phyloP scores from a whole-genome alignment of 2,113 vertebrate genomes.

The Hystrix cristata region DNA sequence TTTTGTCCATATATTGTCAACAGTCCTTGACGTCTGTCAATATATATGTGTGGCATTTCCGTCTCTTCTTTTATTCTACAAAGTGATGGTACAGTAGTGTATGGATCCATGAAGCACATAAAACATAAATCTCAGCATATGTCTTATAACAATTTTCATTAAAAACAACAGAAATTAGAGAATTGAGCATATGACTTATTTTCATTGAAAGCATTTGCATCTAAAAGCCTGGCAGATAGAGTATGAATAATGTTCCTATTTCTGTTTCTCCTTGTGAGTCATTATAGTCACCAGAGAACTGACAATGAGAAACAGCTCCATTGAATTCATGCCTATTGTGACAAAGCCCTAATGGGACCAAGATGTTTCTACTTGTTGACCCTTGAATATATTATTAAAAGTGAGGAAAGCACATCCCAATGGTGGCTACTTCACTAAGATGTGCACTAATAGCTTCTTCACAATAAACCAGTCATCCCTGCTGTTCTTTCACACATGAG shows the following conservation, averaged over 20 bases:
- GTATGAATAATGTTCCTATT: slow-evolving; percentile 65
- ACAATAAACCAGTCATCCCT: slow-evolving; percentile 1
- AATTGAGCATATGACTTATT: slow-evolving; percentile 40
- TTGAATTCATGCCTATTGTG: slow-evolving; percentile 71
- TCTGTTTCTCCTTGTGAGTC: slow-evolving; percentile 72
- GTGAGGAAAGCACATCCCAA: slow-evolving; percentile 68
- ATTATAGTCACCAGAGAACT: slow-evolving; percentile 67
- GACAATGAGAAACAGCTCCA: slow-evolving; percentile 72
- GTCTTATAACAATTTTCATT: slow-evolving; percentile 4
- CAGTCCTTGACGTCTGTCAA: not conserved
- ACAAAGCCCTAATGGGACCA: slow-evolving; percentile 64
- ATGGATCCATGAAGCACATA: not conserved
- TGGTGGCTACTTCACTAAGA: slow-evolving; percentile 52
- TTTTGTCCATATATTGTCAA: not conserved
- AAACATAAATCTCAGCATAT: not conserved
- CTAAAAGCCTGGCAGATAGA: slow-evolving; percentile 15
- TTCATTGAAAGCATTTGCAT: slow-evolving; percentile 45
- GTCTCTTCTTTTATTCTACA: not conserved
- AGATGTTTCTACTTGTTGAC: slow-evolving; percentile 68
- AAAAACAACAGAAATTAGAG: not conserved
- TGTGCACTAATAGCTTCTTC: not conserved
- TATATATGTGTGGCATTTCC: not conserved
- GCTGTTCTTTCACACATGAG: not conserved
- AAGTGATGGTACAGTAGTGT: not conserved
- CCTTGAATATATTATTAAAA: slow-evolving; percentile 78